Percentiles rank a stretch among this genome's conserved stretches.
phyloP scores from a whole-genome alignment of 2,113 vertebrate genomes.

The Protobothrops flavoviridis region DNA sequence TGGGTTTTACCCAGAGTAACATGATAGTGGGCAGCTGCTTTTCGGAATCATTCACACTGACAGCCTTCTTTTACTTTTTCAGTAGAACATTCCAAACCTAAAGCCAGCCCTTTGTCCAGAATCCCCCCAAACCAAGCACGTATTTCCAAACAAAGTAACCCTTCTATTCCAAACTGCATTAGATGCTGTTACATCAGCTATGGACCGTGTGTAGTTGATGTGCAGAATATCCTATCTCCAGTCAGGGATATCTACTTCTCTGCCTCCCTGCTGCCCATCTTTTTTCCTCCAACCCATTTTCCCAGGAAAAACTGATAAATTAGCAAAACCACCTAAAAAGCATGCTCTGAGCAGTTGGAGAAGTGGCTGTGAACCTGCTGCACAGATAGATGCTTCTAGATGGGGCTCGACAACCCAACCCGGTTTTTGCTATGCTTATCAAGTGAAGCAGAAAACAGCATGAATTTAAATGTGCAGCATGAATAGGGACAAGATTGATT shows the following conservation, averaged over 20 bases:
- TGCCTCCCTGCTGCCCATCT: slow-evolving; percentile 41
- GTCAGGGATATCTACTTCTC: not conserved
- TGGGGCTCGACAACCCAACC: slow-evolving; percentile 65
- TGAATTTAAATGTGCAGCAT: slow-evolving; percentile 63
- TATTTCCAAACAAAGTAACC: slow-evolving; percentile 37
- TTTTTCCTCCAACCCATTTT: slow-evolving; percentile 17
- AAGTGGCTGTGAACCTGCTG: slow-evolving; percentile 70
- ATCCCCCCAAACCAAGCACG: slow-evolving; percentile 19
- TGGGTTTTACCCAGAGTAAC: slow-evolving; percentile 41
- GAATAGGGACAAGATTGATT: slow-evolving; percentile 63
- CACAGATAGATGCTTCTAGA: slow-evolving; percentile 69
- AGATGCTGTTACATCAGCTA: slow-evolving; percentile 48
- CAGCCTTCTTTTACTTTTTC: slow-evolving; percentile 55
- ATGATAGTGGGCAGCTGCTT: slow-evolving; percentile 62
- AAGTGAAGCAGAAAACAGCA: slow-evolving; percentile 66
- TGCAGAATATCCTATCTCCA: slow-evolving; percentile 33
- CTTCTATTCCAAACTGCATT: slow-evolving; percentile 4
- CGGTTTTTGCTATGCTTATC: slow-evolving; percentile 47
- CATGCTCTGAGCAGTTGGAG: slow-evolving; percentile 59
- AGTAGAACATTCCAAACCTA: slow-evolving; percentile 35
- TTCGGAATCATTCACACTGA: slow-evolving; percentile 52
- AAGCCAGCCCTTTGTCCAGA: slow-evolving; percentile 14
- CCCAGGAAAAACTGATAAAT: slow-evolving; percentile 20
- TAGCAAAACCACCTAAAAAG: not conserved
- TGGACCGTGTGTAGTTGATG: not conserved